Evolutionary conservation across 2,113 vertebrate genomes (phyloP), one percentile per base, ranked within the genome.

Genomic region (Stigmatopora nigra): DNA sequence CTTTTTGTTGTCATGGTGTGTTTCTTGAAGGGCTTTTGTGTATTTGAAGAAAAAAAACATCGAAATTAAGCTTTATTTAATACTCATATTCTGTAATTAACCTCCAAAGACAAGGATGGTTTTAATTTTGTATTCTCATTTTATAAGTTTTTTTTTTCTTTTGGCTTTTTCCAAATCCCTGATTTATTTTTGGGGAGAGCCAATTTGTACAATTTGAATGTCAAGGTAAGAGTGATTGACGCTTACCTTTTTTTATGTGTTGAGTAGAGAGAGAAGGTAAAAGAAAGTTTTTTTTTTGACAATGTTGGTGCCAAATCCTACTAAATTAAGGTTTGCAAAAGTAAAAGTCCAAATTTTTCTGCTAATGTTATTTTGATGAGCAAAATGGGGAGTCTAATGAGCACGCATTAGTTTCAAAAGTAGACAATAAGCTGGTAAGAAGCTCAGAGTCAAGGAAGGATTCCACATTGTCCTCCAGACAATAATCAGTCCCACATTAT

Each of bases 1-100:
- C 82, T 72, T 62, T 73, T 56, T 68, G 70, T 67, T 78, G 73
- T 87, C 71, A 80, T 38, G 71, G 69, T 80, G 72, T 81, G 75
- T 83, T 83, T 84, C 78, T 87, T 84, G 84, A 91, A 91, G 89
- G 89, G 89, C 89, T 91, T 87, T 79, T 73, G 79, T 79, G 75
- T 83, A 78, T 69, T 60, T 73, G 60, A 82, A 75, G 68, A 65
- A 72, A 65, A 79, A 73, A 72, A 68, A 79, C n/a, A 75, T 70
- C 62, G 56, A 82, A 75, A 79, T 80, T 68, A 78, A 82, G 80
- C 64, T 75, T 85, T 75, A 82, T 83, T 69, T 79, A 76, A 87
- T 77, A 82, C 78, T 82, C 68, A 78, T 87, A 80, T 86, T 78
- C 55, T 65, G 69, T 75, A 48, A 67, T 45, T 67, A 67, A 74